Evolutionary conservation across 1,140 invertebrate species (phyloP).

Genomic region (Hyles vespertilio): DNA sequence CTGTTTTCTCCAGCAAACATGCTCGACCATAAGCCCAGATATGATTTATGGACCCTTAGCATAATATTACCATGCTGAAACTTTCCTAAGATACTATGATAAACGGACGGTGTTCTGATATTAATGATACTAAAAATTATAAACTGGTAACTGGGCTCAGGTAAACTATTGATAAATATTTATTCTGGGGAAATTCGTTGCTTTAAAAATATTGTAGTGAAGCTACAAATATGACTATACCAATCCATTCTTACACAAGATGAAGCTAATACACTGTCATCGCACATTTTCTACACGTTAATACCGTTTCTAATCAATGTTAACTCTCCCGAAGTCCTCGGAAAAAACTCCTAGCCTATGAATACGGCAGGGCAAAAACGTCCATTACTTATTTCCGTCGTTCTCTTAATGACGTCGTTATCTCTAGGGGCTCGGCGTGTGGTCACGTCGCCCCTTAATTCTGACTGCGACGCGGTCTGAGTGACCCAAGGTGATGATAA

Average conservation of each 20-base stretch:
- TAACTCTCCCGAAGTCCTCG: background rate
- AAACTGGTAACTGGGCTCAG: too few species aligned
- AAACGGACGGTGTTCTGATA: constrained; percentile 5
- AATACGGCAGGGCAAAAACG: constrained; percentile 38
- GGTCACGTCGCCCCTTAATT: constrained; percentile 43
- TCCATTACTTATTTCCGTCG: constrained; percentile 45
- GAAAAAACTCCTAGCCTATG: constrained; percentile 27
- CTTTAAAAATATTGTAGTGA: too few species aligned
- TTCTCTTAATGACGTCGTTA: constrained; percentile 55
- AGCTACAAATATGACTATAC: too few species aligned
- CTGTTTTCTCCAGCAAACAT: constrained; percentile 10
- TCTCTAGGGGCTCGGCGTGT: constrained; percentile 34
- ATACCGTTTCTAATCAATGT: constrained; percentile 8
- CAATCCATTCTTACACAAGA: background rate
- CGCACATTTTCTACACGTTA: background rate
- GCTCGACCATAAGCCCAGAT: constrained; percentile 10
- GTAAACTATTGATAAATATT: too few species aligned
- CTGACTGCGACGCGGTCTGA: constrained; percentile 26
- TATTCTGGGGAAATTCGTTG: too few species aligned
- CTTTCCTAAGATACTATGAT: constrained; percentile 12
- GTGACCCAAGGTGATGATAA: constrained; percentile 24
- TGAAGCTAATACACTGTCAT: background rate
- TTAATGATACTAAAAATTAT: too few species aligned
- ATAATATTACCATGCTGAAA: constrained; percentile 18
- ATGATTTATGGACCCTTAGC: constrained; percentile 25